Evolutionary conservation across 2,888 invertebrate species (phyloP).

Genomic region (Amphipoea oculea): DNA sequence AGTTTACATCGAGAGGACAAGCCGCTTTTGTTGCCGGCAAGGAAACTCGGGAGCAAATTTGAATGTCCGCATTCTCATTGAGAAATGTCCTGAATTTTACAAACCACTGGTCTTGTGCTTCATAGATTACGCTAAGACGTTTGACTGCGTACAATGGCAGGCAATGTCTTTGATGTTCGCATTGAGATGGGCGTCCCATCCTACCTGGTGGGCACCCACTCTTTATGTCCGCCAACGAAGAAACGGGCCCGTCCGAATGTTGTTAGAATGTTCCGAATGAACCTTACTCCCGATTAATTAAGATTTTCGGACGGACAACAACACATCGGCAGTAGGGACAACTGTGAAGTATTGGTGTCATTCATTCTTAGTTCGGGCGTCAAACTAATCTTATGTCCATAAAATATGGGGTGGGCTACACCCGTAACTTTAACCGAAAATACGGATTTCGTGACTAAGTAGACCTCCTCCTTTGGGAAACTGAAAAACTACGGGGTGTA

Average conservation of each 20-base stretch:
- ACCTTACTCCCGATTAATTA: not conserved
- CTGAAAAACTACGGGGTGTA: not conserved
- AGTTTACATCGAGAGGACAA: no score
- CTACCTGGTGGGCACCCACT: not conserved
- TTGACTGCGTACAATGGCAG: not conserved
- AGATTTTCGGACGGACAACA: not conserved
- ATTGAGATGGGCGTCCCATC: not conserved
- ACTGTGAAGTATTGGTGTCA: not conserved
- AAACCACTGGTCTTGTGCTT: not conserved
- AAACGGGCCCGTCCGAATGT: not conserved
- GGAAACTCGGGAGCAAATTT: not conserved
- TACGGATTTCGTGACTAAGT: not conserved
- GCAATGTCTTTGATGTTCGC: not conserved
- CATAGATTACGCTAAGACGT: not conserved
- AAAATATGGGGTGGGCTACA: not conserved
- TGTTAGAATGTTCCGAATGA: not conserved
- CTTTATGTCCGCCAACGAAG: not conserved
- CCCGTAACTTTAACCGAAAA: not conserved
- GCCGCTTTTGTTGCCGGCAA: not conserved
- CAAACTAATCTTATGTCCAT: not conserved
- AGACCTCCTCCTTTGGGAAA: not conserved
- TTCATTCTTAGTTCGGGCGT: not conserved
- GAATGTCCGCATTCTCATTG: not conserved
- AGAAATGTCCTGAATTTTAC: constrained; percentile 1
- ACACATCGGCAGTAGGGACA: not conserved